A percentile compares a stretch with the other conserved stretches of the same genome.
Conservation (phyloP, 64 coral and sea anemone species). For the Porites lutea region DNA sequence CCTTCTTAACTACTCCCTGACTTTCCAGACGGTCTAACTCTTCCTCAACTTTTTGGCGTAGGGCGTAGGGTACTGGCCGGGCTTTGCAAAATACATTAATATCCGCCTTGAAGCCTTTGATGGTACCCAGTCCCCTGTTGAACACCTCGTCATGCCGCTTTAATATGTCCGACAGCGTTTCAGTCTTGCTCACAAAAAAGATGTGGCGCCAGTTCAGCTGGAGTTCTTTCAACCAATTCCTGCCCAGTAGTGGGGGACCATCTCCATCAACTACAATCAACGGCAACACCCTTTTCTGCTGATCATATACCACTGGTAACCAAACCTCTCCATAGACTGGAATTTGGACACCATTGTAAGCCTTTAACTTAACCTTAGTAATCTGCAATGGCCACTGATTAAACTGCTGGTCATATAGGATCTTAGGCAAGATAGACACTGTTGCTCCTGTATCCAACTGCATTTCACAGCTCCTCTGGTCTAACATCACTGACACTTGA, state of each 20-base stretch:
- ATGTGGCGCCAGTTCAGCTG: not conserved
- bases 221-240: constrained; percentile 4
- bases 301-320: not conserved
- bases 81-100: not conserved
- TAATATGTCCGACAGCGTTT: not conserved
- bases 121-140: not conserved
- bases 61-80: constrained; percentile 7
- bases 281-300: not conserved
- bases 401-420: not conserved
- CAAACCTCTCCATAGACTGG: not conserved
- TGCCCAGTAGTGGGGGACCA: not conserved
- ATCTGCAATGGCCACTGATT: not conserved
- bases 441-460: not conserved
- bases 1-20: not conserved
- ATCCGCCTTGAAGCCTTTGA: constrained; percentile 16
- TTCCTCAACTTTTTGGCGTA: not conserved
- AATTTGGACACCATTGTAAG: not conserved
- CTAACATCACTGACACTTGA: not conserved
- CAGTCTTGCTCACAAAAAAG: not conserved
- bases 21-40: not conserved
- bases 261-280: not conserved
- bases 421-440: not conserved
- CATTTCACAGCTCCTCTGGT: not conserved
- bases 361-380: constrained; percentile 1
- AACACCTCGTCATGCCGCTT: not conserved